These are phyloP conservation scores for Pseudococcus viburni DNA, from an alignment of 2,888 invertebrate genomes.

Conservation along the genomic window DNA sequence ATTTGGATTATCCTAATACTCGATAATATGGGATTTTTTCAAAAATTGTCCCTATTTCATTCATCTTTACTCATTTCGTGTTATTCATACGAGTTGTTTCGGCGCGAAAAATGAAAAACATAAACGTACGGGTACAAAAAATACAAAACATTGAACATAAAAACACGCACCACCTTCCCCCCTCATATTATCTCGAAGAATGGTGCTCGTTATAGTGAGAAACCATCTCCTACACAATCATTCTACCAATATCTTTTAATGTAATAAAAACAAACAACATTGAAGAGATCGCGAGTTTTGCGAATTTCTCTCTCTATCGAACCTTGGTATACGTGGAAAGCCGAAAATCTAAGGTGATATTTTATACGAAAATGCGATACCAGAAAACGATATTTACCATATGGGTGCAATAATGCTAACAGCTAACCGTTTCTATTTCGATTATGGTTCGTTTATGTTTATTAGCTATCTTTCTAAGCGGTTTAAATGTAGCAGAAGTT, in stretches of 20 bases:
- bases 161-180: neutral
- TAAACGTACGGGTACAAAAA: neutral
- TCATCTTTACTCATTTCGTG: no score
- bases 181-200: neutral
- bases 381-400: slow-evolving; percentile 52
- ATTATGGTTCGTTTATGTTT: slow-evolving; percentile 57
- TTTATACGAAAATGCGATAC: slow-evolving; percentile 49
- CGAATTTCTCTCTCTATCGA: neutral
- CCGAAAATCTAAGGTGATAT: slow-evolving; percentile 54
- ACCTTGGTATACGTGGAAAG: neutral
- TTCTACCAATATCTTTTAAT: neutral
- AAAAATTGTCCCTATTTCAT: no score
- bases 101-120: no score
- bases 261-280: slow-evolving; percentile 51
- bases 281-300: neutral
- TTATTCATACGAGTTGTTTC: no score
- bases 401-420: slow-evolving; percentile 50
- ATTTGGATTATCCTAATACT: no score
- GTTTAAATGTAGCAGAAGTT: slow-evolving; percentile 21
- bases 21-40: no score
- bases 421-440: slow-evolving; percentile 44
- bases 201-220: slow-evolving; percentile 21
- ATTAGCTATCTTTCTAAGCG: slow-evolving; percentile 30
- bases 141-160: neutral
- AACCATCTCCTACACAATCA: neutral